A percentile compares a stretch with the other conserved stretches of the same genome.
phyloP scores from a whole-genome alignment of 2,113 vertebrate genomes.

The Tetraodon nigroviridis region DNA sequence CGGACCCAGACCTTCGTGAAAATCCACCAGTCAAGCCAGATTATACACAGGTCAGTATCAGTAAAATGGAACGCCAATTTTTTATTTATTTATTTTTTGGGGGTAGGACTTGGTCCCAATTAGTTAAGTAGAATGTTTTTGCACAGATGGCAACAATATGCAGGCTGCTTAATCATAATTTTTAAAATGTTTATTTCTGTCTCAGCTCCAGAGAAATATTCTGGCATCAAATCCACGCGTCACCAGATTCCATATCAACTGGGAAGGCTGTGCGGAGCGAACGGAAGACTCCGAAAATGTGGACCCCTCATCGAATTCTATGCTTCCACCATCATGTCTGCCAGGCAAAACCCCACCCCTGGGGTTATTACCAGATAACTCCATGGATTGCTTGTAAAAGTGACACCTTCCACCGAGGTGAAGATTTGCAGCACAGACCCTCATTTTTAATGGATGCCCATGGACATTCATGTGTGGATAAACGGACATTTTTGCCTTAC shows the following conservation, averaged over 20 bases:
- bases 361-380: constrained; percentile 83
- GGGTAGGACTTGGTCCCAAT: no score
- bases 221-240: constrained; percentile 88
- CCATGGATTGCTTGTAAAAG: constrained; percentile 85
- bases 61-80: not conserved
- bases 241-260: constrained; percentile 92
- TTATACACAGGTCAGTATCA: constrained; percentile 80
- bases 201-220: constrained; percentile 89
- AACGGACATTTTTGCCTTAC: constrained; percentile 56
- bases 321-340: constrained; percentile 78
- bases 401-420: constrained; percentile 1
- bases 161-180: not conserved
- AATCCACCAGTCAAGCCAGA: constrained; percentile 86
- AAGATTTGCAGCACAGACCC: constrained; percentile 16
- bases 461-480: constrained; percentile 56
- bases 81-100: not conserved
- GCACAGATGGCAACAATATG: no score
- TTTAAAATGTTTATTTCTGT: not conserved
- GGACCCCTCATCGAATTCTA: constrained; percentile 76
- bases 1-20: constrained; percentile 82
- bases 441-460: constrained; percentile 41
- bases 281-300: constrained; percentile 85
- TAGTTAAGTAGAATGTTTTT: no score
- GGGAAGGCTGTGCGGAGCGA: constrained; percentile 81
- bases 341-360: constrained; percentile 78